Evolutionary conservation across 1,140 invertebrate genomes (phyloP).

Genomic region (Gerris buenoi): DNA sequence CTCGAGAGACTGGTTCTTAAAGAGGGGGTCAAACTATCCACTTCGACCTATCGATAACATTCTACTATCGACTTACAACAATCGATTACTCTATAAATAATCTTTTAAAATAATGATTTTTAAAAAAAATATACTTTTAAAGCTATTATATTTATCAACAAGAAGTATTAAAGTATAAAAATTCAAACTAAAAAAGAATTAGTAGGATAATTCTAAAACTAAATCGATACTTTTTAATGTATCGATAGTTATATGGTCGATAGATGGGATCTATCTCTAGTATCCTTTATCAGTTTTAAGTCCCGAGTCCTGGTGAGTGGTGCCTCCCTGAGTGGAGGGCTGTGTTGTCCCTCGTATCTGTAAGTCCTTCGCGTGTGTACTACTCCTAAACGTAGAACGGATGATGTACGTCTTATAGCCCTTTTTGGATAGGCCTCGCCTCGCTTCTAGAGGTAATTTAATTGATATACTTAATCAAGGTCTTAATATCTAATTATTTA

Average conservation of each 20-base stretch:
- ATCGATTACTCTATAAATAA: background rate
- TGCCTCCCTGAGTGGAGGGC: background rate
- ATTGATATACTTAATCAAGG: background rate
- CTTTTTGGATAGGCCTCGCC: background rate
- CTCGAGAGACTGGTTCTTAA: background rate
- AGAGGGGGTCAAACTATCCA: background rate
- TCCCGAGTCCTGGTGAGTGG: background rate
- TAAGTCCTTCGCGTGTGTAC: background rate
- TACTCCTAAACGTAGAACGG: background rate
- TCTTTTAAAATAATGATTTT: background rate
- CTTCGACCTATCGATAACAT: background rate
- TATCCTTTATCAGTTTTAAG: no score
- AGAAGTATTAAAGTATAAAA: background rate
- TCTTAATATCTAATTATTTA: background rate
- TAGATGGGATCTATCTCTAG: no score
- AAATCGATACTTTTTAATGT: no score
- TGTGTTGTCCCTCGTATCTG: background rate
- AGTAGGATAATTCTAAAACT: background rate
- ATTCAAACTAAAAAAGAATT: background rate
- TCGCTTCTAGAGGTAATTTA: background rate
- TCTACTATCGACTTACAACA: background rate
- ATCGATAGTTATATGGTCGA: no score
- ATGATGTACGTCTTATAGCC: background rate
- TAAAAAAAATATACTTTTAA: background rate
- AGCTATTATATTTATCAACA: background rate